These are phyloP conservation scores for Smittia sp. DNA, from an alignment of 2,888 invertebrate species.

Conservation along the genomic window DNA sequence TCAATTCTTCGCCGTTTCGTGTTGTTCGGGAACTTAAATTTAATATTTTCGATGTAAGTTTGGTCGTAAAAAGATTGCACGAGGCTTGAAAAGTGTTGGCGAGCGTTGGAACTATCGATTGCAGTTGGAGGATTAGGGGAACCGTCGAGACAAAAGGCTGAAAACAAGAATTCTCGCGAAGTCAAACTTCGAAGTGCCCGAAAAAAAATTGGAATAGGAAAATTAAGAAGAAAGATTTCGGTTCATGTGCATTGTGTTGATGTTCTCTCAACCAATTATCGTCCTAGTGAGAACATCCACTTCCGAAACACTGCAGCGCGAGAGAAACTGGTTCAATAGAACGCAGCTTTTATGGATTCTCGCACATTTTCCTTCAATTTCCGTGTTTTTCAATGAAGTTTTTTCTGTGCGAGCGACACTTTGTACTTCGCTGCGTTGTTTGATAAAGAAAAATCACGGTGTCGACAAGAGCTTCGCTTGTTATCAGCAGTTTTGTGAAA, in stretches of 20 bases:
- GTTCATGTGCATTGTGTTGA: slow-evolving; percentile 6
- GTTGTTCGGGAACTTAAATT: no score
- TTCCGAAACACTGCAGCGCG: not conserved
- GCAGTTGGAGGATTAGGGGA: not conserved
- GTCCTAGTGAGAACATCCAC: not conserved
- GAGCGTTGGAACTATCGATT: no score
- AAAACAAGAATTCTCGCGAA: not conserved
- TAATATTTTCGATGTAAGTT: slow-evolving; percentile 33
- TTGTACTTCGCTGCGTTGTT: not conserved
- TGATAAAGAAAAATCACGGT: not conserved
- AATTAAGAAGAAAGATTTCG: not conserved
- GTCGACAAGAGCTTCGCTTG: not conserved
- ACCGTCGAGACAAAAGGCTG: not conserved
- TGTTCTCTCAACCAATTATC: not conserved
- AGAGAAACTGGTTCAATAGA: not conserved
- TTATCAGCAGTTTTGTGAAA: not conserved
- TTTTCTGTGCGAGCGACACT: slow-evolving; percentile 1
- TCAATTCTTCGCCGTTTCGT: no score
- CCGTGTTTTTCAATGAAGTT: not conserved
- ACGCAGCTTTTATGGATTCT: not conserved
- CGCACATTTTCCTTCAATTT: not conserved
- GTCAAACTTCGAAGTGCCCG: no score
- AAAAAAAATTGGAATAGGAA: not conserved
- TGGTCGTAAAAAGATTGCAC: not conserved
- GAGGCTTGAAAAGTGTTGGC: not conserved